Evolutionary conservation across 2,888 invertebrate genomes (phyloP), one percentile per base, ranked within the genome.

Genomic region (Ennomos quercinarius): DNA sequence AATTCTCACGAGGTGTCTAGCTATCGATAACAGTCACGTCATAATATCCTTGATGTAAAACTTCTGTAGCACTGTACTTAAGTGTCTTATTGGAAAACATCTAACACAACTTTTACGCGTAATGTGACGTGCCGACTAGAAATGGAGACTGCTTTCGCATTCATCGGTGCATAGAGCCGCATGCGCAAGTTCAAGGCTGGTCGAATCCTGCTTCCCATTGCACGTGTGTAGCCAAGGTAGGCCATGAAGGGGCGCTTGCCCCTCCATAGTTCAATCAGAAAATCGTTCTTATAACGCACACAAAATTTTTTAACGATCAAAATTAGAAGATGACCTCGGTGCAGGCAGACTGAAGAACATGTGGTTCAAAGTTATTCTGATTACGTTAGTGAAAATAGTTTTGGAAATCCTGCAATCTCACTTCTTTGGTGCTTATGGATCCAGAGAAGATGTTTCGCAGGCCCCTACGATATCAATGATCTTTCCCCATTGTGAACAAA

Each of bases 171-270:
- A 78, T 83, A 80, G 79, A 80, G 79, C 77, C 82, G 87, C 85
- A 83, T 79, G 80, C 65, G 73, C 86, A 91, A 89, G 91, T 92
- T 92, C 91, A 92, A 92, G 91, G 91, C 87, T 90, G 90, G 88
- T 85, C 90, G 81, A 74, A 73, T 79, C 80, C 75, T 83, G 84
- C 85, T 88, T 87, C 85, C 87, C 87, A 86, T 84, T 87, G 89
- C 89, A 87, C 88, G 49, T 35, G 11, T 36, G 53, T 47, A 58
- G 10, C 17, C 12, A 5, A 58, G 58, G 36, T n/a, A 2, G 27
- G 35, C 0, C 8, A 9, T 11, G 44, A 8, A 13, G 53, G 49
- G 58, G 48, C 42, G 11, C 9, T 27, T 27, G 13, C 12, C 46
- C 50, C 42, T 17, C 9, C 1, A 1, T 1, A 8, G 10, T 46